Evolutionary conservation across 2,888 invertebrate genomes (phyloP).

Genomic region (Lutraria lutraria): DNA sequence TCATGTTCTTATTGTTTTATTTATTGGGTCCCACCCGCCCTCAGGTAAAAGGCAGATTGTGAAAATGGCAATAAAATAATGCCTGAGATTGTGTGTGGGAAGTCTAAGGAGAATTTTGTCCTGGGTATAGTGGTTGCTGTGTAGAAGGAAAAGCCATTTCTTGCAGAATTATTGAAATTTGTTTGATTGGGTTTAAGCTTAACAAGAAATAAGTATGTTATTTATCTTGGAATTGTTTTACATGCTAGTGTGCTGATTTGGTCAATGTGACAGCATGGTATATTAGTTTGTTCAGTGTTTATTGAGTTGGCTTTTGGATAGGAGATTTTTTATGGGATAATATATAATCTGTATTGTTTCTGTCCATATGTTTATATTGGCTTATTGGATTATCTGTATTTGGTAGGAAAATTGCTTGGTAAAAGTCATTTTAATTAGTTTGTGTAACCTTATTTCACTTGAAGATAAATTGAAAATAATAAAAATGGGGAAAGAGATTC

Average conservation of each 20-base stretch:
- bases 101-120: not conserved
- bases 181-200: not conserved
- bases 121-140: not conserved
- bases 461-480: no score
- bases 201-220: not conserved
- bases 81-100: not conserved
- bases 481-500: no score
- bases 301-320: no score
- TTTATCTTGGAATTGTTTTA: not conserved
- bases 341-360: no score
- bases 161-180: not conserved
- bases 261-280: no score
- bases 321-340: no score
- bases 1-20: not conserved
- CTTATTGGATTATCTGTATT: no score
- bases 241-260: not conserved
- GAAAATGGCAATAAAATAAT: not conserved
- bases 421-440: no score
- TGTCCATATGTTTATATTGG: no score
- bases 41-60: not conserved
- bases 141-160: not conserved
- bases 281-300: no score
- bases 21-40: not conserved
- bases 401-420: no score
- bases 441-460: no score